These are phyloP conservation scores for Lithophane socia DNA, from an alignment of 2,888 invertebrate genomes.

Conservation along the genomic window DNA sequence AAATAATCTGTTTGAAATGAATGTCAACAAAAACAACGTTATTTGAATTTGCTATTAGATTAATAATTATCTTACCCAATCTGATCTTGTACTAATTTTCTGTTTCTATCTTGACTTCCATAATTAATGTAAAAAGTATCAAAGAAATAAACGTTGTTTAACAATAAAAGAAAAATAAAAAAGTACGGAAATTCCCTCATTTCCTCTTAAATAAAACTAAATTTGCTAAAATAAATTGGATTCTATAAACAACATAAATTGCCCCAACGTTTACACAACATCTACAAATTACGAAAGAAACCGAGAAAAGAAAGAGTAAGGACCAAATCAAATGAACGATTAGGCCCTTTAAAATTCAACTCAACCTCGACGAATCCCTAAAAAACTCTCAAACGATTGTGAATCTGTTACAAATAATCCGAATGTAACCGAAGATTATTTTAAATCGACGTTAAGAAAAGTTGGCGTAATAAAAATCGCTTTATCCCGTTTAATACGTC, in stretches of 20 bases:
- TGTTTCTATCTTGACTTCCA: background rate
- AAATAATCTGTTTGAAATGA: background rate
- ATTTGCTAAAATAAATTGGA: slow-evolving; percentile 59
- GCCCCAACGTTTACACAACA: slow-evolving; percentile 56
- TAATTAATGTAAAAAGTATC: background rate
- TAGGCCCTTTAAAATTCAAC: slow-evolving; percentile 64
- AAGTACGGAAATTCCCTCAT: slow-evolving; percentile 2
- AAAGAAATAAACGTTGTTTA: slow-evolving; percentile 19
- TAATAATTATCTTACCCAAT: background rate
- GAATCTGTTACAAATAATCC: slow-evolving; percentile 65
- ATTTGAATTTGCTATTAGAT: no score
- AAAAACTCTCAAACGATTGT: slow-evolving; percentile 58
- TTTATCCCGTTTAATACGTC: slow-evolving; percentile 76
- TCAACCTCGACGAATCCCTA: slow-evolving; percentile 36
- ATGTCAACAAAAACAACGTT: background rate
- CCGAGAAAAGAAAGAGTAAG: slow-evolving; percentile 59
- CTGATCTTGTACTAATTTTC: background rate
- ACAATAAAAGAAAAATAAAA: slow-evolving; percentile 26
- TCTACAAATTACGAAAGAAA: slow-evolving; percentile 56
- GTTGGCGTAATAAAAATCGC: slow-evolving; percentile 73
- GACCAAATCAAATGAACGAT: slow-evolving; percentile 65
- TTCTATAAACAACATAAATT: slow-evolving; percentile 61
- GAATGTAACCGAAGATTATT: slow-evolving; percentile 71
- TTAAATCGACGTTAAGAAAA: slow-evolving; percentile 74
- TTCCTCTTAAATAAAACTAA: slow-evolving; percentile 45